Evolutionary conservation across 2,888 invertebrate genomes (phyloP).

Genomic region (Melipona beecheii): DNA sequence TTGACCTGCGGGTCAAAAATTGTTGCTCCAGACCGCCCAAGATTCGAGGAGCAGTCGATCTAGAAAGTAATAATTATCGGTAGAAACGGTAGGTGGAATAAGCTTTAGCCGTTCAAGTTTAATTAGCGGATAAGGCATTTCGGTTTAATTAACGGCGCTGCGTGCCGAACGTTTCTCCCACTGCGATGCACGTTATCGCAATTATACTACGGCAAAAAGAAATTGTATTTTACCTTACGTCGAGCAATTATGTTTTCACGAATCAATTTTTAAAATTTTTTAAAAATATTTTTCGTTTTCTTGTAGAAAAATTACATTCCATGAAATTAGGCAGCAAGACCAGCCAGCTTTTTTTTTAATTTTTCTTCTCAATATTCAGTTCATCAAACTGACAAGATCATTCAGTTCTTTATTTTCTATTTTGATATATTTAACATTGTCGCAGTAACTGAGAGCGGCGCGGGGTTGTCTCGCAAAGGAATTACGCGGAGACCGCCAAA

Average conservation of each 20-base stretch:
- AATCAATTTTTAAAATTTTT: background rate
- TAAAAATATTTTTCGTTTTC: background rate
- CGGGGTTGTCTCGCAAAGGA: background rate
- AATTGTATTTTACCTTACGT: constrained; percentile 20
- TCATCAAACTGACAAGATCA: background rate
- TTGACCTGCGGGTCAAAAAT: constrained; percentile 38
- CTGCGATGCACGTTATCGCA: constrained; percentile 28
- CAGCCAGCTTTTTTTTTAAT: no score
- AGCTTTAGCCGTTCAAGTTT: constrained; percentile 65
- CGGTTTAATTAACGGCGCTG: constrained; percentile 66
- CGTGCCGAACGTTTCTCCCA: constrained; percentile 4
- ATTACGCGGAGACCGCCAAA: background rate
- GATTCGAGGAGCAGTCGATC: constrained; percentile 46
- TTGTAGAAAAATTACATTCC: background rate
- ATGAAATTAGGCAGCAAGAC: background rate
- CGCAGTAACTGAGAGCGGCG: background rate
- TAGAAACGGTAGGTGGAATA: constrained; percentile 49
- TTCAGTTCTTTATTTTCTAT: background rate
- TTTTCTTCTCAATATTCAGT: no score
- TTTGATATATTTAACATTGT: background rate
- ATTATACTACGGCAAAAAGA: constrained; percentile 48
- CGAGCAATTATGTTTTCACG: constrained; percentile 2
- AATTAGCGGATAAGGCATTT: constrained; percentile 68
- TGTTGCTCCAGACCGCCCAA: constrained; percentile 49
- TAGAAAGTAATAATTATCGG: constrained; percentile 67